Evolutionary conservation across 2,113 vertebrate species (phyloP), one percentile per base, ranked within the genome.

Genomic region (Gallinago media): DNA sequence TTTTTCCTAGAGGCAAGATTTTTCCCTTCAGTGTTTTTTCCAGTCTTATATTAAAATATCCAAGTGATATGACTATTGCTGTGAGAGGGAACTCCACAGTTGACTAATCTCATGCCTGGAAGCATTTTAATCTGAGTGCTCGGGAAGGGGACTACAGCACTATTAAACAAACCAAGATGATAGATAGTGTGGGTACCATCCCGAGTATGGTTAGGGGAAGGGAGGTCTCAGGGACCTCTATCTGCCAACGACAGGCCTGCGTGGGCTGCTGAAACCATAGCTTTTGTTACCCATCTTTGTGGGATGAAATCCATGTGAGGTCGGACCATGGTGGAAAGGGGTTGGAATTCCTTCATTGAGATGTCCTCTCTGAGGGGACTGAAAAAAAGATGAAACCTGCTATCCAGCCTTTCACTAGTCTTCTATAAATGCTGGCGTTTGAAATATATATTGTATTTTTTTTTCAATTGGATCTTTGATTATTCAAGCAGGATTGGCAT

Each of bases 141-240:
- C 59, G 31, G 17, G 25, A 77, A 62, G 55, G 27, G 25, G 17
- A n/a, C 84, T 73, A 54, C n/a, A 49, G 11, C 34, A 49, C 5
- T 44, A 42, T 29, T 42, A 44, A 72, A 46, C 27, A 67, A 50
- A 78, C 16, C 20, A 59, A 68, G 18, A 22, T 63, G 82, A 38
- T 81, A 88, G 46, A 19, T 4, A 32, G 25, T 7, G n/a, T 23
- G 38, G 34, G 16, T 38, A 14, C 21, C 8, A 18, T 15, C 21
- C 29, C 0, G 1, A 76, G 14, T 25, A 8, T 25, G 71, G 38
- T 8, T 21, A 29, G 15, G 83, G 42, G 2, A 63, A 38, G 32
- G 46, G 0, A n/a, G 21, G 34, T 50, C 15, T 63, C 2, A 1
- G 22, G 34, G 38, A 63, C 17, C 36, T 36, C 29, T 36, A 0